These are phyloP conservation scores for Papilio helenus DNA, from an alignment of 1,140 invertebrate genomes.

Conservation along the genomic window DNA sequence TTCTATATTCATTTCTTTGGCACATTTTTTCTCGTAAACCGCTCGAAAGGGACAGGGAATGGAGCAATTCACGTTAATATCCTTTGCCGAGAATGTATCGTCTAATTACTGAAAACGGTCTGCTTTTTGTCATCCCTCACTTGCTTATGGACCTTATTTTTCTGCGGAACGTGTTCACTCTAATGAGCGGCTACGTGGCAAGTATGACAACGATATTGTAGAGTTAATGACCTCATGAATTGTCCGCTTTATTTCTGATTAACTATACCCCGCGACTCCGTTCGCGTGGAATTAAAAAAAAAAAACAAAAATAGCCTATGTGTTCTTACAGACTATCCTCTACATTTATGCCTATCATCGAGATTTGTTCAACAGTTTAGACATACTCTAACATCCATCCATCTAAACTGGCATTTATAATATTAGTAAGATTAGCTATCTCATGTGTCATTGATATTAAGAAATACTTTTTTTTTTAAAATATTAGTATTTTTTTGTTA, in stretches of 20 bases:
- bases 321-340: no score
- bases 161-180: constrained; percentile 39
- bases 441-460: no score
- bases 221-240: constrained; percentile 14
- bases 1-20: constrained; percentile 39
- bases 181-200: constrained; percentile 47
- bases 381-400: no score
- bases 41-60: constrained; percentile 49
- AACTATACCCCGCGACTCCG: neutral
- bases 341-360: no score
- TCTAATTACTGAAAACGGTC: constrained; percentile 61
- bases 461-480: no score
- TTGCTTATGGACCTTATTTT: constrained; percentile 39
- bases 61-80: constrained; percentile 62
- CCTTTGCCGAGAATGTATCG: constrained; percentile 56
- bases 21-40: constrained; percentile 44
- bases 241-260: neutral
- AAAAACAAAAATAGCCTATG: no score
- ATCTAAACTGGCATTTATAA: no score
- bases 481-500: no score
- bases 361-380: no score
- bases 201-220: constrained; percentile 45
- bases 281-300: no score
- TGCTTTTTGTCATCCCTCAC: constrained; percentile 40
- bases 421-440: no score